These are phyloP conservation scores for Drosophila bocki DNA, from an alignment of 1,140 invertebrate genomes.

Conservation along the genomic window DNA sequence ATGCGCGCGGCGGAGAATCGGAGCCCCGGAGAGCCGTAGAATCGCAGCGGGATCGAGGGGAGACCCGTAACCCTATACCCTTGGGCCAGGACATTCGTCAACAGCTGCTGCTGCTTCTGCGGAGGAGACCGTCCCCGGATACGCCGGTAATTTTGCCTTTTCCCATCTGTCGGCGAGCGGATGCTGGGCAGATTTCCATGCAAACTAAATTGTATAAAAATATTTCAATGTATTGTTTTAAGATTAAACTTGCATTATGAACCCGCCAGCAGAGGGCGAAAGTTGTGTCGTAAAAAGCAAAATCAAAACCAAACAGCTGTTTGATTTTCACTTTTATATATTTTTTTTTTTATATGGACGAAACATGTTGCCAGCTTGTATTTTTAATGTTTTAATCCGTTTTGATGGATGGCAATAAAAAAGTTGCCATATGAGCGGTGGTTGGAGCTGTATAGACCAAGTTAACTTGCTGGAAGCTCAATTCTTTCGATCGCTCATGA, in stretches of 20 bases:
- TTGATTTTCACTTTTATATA: constrained; percentile 68
- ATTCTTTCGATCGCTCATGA: neutral
- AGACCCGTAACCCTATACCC: constrained; percentile 43
- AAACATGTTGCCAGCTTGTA: constrained; percentile 53
- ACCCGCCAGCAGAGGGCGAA: constrained; percentile 24
- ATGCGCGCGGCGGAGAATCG: constrained; percentile 31
- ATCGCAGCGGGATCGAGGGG: constrained; percentile 27
- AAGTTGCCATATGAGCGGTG: constrained; percentile 21
- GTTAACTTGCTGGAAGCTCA: constrained; percentile 7
- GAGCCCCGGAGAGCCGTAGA: constrained; percentile 2
- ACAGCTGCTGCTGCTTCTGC: constrained; percentile 50
- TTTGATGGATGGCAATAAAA: constrained; percentile 71
- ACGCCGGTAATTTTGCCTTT: constrained; percentile 72
- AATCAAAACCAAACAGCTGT: constrained; percentile 50
- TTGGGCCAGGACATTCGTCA: constrained; percentile 69
- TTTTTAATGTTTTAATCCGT: constrained; percentile 60
- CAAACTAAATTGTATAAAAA: constrained; percentile 40
- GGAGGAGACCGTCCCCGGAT: constrained; percentile 16
- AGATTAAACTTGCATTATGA: constrained; percentile 82
- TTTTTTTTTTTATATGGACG: constrained; percentile 22
- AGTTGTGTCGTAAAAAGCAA: constrained; percentile 60
- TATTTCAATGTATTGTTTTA: constrained; percentile 56
- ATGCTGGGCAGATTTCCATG: constrained; percentile 29
- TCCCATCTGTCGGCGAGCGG: constrained; percentile 39
- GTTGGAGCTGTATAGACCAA: neutral